phyloP scores from a whole-genome alignment of 2,888 invertebrate genomes.

The Augiades crinisus region DNA sequence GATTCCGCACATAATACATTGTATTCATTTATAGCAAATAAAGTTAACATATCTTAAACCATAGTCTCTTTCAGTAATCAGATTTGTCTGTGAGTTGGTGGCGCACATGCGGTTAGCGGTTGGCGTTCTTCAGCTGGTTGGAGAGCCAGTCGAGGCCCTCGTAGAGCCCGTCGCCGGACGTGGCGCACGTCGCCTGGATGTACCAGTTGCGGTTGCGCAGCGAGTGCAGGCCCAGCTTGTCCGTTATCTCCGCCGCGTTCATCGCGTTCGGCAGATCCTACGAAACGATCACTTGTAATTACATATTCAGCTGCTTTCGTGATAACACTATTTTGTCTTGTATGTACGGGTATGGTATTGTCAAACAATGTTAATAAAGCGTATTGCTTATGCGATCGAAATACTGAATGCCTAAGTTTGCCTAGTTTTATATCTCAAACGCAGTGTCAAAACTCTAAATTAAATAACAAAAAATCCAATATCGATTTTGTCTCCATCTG shows the following conservation, averaged over 20 bases:
- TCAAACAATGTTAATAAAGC: too few relatives aligned
- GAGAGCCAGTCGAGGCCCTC: conserved; percentile 99
- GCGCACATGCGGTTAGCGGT: conserved; percentile 87
- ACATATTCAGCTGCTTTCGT: too few relatives aligned
- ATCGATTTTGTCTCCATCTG: too few relatives aligned
- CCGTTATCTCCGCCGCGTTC: conserved; percentile 99
- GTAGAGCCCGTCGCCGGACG: conserved; percentile 98
- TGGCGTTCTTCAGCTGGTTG: conserved; percentile 99
- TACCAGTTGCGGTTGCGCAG: conserved; percentile 99
- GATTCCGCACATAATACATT: conserved; percentile 78
- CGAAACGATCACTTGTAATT: too few relatives aligned
- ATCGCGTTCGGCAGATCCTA: conserved; percentile 99
- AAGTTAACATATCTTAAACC: conserved; percentile 81
- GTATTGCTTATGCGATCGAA: too few relatives aligned
- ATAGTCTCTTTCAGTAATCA: conserved; percentile 79
- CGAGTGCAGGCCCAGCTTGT: conserved; percentile 99
- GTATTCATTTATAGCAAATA: conserved; percentile 77
- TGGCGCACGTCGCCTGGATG: conserved; percentile 99
- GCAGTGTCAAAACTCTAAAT: too few relatives aligned
- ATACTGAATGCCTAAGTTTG: too few relatives aligned
- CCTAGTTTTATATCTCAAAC: too few relatives aligned
- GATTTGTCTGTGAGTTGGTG: conserved; percentile 63
- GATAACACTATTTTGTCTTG: too few relatives aligned
- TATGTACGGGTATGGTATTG: too few relatives aligned
- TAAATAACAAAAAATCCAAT: too few relatives aligned